Conservation (phyloP, 2,888 invertebrate genomes). For the Synergus gifuensis region DNA sequence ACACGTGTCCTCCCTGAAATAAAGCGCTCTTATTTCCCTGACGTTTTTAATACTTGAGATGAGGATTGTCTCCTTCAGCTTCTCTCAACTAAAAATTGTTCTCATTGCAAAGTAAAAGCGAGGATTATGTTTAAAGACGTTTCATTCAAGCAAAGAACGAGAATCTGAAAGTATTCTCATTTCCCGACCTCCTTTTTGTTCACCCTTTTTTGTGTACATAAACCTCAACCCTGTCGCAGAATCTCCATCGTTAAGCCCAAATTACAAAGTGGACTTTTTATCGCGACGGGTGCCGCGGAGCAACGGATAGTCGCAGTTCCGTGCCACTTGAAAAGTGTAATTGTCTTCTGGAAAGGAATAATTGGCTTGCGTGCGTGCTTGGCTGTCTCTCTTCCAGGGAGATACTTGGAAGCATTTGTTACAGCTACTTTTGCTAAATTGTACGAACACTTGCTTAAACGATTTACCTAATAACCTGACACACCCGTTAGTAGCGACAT, state of each 20-base stretch:
- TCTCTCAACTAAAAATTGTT: constrained; percentile 15
- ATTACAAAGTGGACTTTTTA: constrained; percentile 52
- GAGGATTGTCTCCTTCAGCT: not conserved
- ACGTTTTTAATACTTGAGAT: not conserved
- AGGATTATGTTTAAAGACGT: constrained; percentile 16
- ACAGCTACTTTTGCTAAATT: constrained; percentile 47
- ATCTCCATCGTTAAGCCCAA: constrained; percentile 52
- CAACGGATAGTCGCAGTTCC: constrained; percentile 48
- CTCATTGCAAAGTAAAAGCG: constrained; percentile 7
- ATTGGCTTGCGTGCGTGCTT: constrained; percentile 62
- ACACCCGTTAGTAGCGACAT: constrained; percentile 19
- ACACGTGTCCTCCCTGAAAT: no score
- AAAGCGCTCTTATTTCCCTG: no score
- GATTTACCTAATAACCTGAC: constrained; percentile 32
- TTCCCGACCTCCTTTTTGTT: constrained; percentile 9
- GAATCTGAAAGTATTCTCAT: constrained; percentile 33
- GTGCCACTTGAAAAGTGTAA: constrained; percentile 64
- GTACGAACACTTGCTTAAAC: constrained; percentile 49
- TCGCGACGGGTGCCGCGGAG: constrained; percentile 45
- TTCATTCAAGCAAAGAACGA: constrained; percentile 11
- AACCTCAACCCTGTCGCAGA: constrained; percentile 29
- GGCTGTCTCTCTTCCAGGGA: constrained; percentile 45
- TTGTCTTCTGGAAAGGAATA: constrained; percentile 72
- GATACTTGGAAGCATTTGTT: constrained; percentile 53
- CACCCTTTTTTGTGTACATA: constrained; percentile 22